Base-by-base conservation (phyloP, 2,888 invertebrate genomes). In the Phaonia tiefii region DNA sequence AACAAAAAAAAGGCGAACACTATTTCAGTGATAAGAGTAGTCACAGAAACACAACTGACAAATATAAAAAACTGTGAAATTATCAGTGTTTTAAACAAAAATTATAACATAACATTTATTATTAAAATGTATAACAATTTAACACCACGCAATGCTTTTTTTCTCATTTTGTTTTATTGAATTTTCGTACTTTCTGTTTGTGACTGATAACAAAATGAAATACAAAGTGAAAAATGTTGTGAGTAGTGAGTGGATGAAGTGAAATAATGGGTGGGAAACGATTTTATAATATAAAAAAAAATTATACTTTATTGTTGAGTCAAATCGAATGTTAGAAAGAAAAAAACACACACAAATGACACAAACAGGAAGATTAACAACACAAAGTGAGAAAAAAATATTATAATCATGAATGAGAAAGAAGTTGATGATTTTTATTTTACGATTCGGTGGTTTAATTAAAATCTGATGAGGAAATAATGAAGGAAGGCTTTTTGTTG, bases 211-310 rank as follows among this genome's bases (percentile, higher is more conserved):
- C 54, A 39, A 78, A 46, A 20, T 51, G 10, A 22, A 44, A 65
- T 25, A 70, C n/a, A 11, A 39, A 51, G 15, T 39, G 25, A 26
- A 26, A 26, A 51, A n/a, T n/a, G n/a, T n/a, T 26, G 15, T 56
- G 46, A 58, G 54, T 37, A 39, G 15, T 15, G 17, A 58, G 69
- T 7, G 3, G 10, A 44, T 20, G 22, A 70, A 56, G 25, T 13
- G n/a, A 56, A 79, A 74, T 74, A 76, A 80, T 75, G 75, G 75
- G 70, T 73, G 79, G 72, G 58, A 69, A 79, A 63, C 22, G 20
- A 31, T n/a, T n/a, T n/a, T n/a, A n/a, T 42, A 72, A 67, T 8
- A 63, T 49, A 76, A 69, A 65, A 25, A 10, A 22, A 49, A 73
- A 11, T 26, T 25, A 31, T 31, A 66, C 20, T 13, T 11, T 44